Conservation (phyloP, 2,888 invertebrate species). For the Xanthia togata region DNA sequence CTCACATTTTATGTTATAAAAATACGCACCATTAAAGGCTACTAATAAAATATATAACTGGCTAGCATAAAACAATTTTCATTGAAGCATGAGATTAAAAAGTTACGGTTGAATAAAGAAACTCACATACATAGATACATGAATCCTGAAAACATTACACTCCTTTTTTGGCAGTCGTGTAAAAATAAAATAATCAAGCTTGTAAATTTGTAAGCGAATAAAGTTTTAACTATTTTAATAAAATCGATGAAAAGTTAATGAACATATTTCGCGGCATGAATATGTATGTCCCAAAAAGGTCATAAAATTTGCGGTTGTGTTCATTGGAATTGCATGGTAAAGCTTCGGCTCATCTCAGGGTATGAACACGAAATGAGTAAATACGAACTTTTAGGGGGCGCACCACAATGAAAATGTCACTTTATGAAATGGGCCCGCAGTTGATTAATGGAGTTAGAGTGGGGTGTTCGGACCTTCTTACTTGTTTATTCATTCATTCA, state of each 20-base stretch:
- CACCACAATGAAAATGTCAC: slow-evolving; percentile 89
- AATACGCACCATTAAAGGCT: not conserved
- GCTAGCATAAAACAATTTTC: not conserved
- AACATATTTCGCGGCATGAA: slow-evolving; percentile 50
- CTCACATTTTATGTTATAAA: not conserved
- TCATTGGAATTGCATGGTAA: slow-evolving; percentile 76
- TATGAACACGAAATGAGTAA: slow-evolving; percentile 83
- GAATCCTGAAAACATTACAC: too few relatives aligned
- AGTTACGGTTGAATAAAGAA: too few relatives aligned
- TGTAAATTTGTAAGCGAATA: slow-evolving; percentile 33
- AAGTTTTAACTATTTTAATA: slow-evolving; percentile 40
- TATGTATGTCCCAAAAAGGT: slow-evolving; percentile 63
- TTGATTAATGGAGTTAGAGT: slow-evolving; percentile 87
- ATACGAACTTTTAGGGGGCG: slow-evolving; percentile 82
- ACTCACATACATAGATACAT: too few relatives aligned
- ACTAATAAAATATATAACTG: slow-evolving; percentile 2
- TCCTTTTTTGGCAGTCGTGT: too few relatives aligned
- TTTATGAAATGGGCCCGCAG: slow-evolving; percentile 85
- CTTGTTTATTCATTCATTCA: slow-evolving; percentile 81
- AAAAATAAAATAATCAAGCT: slow-evolving; percentile 26
- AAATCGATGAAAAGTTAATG: slow-evolving; percentile 59
- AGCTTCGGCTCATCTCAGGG: slow-evolving; percentile 75
- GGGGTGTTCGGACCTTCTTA: slow-evolving; percentile 79
- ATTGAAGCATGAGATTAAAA: slow-evolving; percentile 10
- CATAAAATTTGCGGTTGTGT: slow-evolving; percentile 74